Evolutionary conservation across 1,140 invertebrate genomes (phyloP).

Genomic region (Drosophila watanabei): DNA sequence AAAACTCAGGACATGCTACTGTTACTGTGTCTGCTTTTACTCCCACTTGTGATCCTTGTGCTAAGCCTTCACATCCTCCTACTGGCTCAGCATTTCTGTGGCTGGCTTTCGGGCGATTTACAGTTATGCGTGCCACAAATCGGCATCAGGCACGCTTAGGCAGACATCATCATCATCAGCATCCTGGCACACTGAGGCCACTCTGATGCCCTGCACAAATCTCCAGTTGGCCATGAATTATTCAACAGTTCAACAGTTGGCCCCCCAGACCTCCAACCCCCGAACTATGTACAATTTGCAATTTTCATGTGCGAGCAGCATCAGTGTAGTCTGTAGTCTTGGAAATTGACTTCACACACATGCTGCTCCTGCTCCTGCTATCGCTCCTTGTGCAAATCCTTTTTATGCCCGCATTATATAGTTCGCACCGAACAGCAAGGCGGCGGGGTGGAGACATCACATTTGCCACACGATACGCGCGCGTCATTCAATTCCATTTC

Average conservation of each 20-base stretch:
- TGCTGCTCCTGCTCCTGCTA: background rate
- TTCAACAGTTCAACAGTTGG: conserved; percentile 73
- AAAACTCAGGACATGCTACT: background rate
- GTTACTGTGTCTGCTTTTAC: background rate
- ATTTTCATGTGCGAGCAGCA: conserved; percentile 45
- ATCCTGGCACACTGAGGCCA: background rate
- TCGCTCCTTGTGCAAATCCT: conserved; percentile 74
- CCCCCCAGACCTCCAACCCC: background rate
- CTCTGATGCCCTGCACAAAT: conserved; percentile 63
- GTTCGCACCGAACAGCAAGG: conserved; percentile 40
- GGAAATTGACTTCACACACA: conserved; percentile 51
- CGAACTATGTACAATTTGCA: conserved; percentile 77
- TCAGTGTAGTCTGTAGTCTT: conserved; percentile 20
- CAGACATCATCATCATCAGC: conserved; percentile 42
- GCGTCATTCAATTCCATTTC: conserved; percentile 81
- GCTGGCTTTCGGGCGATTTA: conserved; percentile 55
- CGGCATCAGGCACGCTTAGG: conserved; percentile 67
- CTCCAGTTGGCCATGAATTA: conserved; percentile 80
- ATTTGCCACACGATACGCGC: conserved; percentile 61
- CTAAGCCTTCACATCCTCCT: conserved; percentile 1
- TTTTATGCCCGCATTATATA: conserved; percentile 85
- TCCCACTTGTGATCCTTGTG: background rate
- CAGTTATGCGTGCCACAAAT: conserved; percentile 78
- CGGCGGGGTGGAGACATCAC: conserved; percentile 21
- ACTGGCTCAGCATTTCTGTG: conserved; percentile 19